Percentiles rank a stretch among this genome's conserved stretches.
Conservation (phyloP, 2,797 vertebrate species). For the Paramormyrops hopkinsi region DNA sequence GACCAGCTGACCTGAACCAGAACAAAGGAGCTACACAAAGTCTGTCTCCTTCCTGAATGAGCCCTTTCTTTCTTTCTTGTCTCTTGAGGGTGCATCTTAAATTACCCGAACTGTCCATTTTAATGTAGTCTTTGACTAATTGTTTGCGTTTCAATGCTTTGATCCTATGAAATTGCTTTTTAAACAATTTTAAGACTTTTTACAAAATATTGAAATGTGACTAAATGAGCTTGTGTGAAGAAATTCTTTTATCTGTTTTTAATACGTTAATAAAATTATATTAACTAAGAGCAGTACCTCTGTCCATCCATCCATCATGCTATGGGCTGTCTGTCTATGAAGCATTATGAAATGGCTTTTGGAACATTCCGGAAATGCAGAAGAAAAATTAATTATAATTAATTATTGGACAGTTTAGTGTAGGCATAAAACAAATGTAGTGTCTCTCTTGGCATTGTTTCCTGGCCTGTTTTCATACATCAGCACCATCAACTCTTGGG, state of each 20-base stretch:
- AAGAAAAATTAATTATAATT: too few species aligned
- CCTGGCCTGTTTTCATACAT: background rate
- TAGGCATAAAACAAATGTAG: background rate
- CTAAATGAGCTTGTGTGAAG: background rate
- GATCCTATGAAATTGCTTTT: background rate
- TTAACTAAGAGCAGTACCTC: background rate
- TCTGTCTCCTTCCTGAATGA: slow-evolving; percentile 27
- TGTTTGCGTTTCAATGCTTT: background rate
- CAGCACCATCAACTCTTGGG: background rate
- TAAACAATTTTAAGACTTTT: background rate
- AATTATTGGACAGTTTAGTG: background rate
- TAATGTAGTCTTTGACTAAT: too few species aligned
- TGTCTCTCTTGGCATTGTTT: background rate
- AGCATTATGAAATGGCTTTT: background rate
- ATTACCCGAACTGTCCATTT: background rate
- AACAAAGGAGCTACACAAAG: slow-evolving; percentile 7
- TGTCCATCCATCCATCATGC: background rate
- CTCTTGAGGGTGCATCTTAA: slow-evolving; percentile 11
- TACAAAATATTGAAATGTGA: background rate
- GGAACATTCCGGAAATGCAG: background rate
- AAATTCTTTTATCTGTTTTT: background rate
- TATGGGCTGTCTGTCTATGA: background rate
- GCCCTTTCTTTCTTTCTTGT: slow-evolving; percentile 30
- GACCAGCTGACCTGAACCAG: background rate
- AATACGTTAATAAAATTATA: background rate